phyloP scores from a whole-genome alignment of 1,140 invertebrate species.

The Pollicipes pollicipes region DNA sequence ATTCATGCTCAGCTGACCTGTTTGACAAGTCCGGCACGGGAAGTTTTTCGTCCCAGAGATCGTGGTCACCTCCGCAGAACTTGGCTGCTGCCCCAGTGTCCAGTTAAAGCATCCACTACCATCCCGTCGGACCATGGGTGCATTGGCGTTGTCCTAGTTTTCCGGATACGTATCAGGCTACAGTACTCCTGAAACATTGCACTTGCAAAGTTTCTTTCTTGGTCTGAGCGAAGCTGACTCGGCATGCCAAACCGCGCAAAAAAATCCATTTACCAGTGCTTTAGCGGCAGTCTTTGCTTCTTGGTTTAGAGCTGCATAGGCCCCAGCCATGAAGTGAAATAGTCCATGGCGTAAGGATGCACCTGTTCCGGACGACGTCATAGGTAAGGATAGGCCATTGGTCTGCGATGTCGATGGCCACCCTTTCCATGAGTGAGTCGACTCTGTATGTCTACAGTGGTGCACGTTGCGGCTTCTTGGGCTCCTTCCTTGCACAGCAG shows the following conservation, averaged over 20 bases:
- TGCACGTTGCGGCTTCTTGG: not conserved
- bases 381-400: not conserved
- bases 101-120: not conserved
- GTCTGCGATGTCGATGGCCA: conserved; percentile 4
- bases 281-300: not conserved
- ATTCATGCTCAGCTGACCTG: not conserved
- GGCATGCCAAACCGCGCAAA: not conserved
- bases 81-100: not conserved
- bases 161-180: not conserved
- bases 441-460: not conserved
- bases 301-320: not conserved
- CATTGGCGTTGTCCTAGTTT: not conserved
- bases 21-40: not conserved
- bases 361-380: not conserved
- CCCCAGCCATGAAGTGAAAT: not conserved
- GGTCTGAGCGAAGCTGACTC: conserved; percentile 1
- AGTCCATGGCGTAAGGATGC: not conserved
- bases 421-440: conserved; percentile 3
- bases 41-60: not conserved
- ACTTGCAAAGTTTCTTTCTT: conserved; percentile 2
- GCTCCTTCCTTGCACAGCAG: not conserved
- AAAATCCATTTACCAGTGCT: not conserved
- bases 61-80: not conserved
- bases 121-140: not conserved
- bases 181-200: not conserved